phyloP scores from a whole-genome alignment of 2,888 invertebrate species.

The Diloba caeruleocephala region DNA sequence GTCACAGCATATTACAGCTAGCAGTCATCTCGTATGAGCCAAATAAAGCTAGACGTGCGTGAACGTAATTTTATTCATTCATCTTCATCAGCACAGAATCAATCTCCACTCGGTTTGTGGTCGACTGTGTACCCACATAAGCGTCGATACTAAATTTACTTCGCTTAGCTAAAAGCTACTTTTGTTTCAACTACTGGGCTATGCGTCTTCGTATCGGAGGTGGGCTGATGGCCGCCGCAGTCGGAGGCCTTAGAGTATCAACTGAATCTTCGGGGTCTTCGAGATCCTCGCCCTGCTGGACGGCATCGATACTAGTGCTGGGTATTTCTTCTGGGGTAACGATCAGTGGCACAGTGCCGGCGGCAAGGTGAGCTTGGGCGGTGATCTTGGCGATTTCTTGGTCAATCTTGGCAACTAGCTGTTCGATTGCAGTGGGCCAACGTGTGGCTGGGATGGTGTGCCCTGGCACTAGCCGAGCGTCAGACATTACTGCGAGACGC shows the following conservation, averaged over 20 bases:
- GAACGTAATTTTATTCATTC: constrained; percentile 15
- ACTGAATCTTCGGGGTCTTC: constrained; percentile 36
- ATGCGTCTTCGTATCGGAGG: constrained; percentile 70
- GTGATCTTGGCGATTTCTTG: constrained; percentile 80
- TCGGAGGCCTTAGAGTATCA: constrained; percentile 69
- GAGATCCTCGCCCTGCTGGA: constrained; percentile 34
- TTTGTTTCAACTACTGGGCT: constrained; percentile 54
- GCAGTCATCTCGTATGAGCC: constrained; percentile 29
- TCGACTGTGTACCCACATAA: constrained; percentile 2
- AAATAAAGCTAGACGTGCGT: constrained; percentile 16
- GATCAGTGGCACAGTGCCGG: constrained; percentile 59
- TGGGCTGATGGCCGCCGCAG: constrained; percentile 67
- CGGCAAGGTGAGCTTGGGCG: constrained; percentile 57
- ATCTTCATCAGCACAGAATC: constrained; percentile 2
- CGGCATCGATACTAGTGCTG: constrained; percentile 25
- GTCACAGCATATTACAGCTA: constrained; percentile 30
- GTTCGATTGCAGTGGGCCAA: constrained; percentile 80
- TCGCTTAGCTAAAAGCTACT: constrained; percentile 31
- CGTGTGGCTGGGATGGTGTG: constrained; percentile 88
- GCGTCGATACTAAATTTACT: constrained; percentile 21
- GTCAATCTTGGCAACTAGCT: constrained; percentile 75
- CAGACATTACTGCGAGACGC: constrained; percentile 92
- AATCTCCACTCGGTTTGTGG: constrained; percentile 20
- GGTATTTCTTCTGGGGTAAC: constrained; percentile 57
- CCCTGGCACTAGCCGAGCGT: constrained; percentile 91